Evolutionary conservation across 2,113 vertebrate species (phyloP), one percentile per base, ranked within the genome.

Genomic region (Callipepla squamata): DNA sequence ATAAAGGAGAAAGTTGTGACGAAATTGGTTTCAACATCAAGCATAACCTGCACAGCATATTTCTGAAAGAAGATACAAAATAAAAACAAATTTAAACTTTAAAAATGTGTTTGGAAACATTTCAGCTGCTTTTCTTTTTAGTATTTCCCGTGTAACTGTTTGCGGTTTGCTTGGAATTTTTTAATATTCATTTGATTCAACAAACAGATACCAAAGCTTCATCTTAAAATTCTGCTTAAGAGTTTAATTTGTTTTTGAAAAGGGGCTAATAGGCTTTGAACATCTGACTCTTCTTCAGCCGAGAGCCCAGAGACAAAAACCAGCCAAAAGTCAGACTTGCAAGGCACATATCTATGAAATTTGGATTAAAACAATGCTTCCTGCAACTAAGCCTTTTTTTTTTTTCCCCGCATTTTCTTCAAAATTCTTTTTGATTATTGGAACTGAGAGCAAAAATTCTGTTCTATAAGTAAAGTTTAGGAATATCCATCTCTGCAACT

Each of bases 91-190:
- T 61, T 18, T 38, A 55, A 67, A 53, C 80, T 93, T 90, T 34
- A 14, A 70, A 83, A 94, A 89, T 45, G 22, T 94, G 85, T 67
- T 88, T 95, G 80, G 85, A 90, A 91, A 83, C 51, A 67, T 67
- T 70, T 90, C 81, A 89, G 59, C 28, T 80, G 50, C n/a, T 73
- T 85, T 90, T 75, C 82, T 74, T 80, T 77, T 74, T 80, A 74
- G 26, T 55, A 55, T 93, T 90, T 96, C 76, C 50, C 40, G 72
- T 86, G 22, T 93, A 80, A 70, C 79, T 75, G n/a, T 58, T 80
- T 92, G 88, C 57, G 92, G 92, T 78, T 94, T 95, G 80, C 85
- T 84, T 88, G 88, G 92, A 96, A 96, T 96, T 96, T 94, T 96
- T 93, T 90, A 95, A 95, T 96, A 94, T 94, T 88, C 57, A 80